phyloP scores from a whole-genome alignment of 1,140 invertebrate genomes.

The Drosophila takahashii region DNA sequence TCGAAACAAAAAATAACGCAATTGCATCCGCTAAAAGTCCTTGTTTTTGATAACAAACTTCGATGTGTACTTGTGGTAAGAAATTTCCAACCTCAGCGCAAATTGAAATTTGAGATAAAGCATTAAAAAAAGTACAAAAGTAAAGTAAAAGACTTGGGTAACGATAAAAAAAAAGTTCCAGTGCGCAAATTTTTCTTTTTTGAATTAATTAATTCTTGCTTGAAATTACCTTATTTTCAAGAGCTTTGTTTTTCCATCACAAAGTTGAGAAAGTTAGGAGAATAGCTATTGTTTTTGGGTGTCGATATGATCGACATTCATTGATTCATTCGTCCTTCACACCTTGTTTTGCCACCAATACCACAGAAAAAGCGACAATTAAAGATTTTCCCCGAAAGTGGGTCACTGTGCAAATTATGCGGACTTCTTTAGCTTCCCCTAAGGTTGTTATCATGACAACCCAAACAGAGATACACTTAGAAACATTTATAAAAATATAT shows the following conservation, averaged over 20 bases:
- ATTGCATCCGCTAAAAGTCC: too few species aligned
- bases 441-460: conserved; percentile 23
- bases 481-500: not conserved
- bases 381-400: conserved; percentile 13
- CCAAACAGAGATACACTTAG: not conserved
- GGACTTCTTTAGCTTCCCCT: conserved; percentile 2
- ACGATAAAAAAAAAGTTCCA: too few species aligned
- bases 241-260: not conserved
- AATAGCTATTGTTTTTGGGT: too few species aligned
- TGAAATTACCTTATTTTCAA: too few species aligned
- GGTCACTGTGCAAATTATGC: conserved; percentile 39
- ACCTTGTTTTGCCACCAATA: conserved; percentile 27
- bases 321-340: conserved; percentile 46
- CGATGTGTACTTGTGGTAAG: too few species aligned
- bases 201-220: too few species aligned
- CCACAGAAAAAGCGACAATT: conserved; percentile 19
- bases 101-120: too few species aligned
- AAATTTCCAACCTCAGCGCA: too few species aligned
- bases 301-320: conserved; percentile 8
- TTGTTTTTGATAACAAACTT: too few species aligned
- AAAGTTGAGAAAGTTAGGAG: not conserved
- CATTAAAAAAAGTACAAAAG: too few species aligned
- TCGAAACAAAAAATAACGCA: not conserved
- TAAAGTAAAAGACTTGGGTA: not conserved
- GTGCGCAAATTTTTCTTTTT: too few species aligned